Evolutionary conservation across 2,888 invertebrate genomes (phyloP).

Genomic region (Gibbula magus): DNA sequence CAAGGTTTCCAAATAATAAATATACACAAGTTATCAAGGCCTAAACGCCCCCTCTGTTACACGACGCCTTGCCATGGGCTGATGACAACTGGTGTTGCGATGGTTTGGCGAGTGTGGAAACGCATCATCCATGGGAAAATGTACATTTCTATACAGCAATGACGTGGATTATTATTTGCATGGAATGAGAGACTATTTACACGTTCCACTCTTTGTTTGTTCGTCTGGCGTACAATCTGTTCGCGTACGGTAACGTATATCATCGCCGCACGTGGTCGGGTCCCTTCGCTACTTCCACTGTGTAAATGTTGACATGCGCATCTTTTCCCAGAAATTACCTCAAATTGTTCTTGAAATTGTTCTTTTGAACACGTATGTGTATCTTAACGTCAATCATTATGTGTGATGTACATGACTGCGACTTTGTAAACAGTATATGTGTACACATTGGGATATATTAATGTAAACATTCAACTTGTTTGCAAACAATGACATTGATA

Average conservation of each 20-base stretch:
- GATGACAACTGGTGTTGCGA: not conserved
- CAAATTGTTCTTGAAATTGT: not conserved
- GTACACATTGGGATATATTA: no score
- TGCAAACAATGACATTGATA: no score
- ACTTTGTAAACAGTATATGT: no score
- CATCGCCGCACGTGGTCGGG: not conserved
- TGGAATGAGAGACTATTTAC: not conserved
- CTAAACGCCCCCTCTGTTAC: not conserved
- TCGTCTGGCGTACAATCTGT: not conserved
- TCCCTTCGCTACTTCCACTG: not conserved
- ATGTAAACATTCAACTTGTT: no score
- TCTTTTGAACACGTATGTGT: not conserved
- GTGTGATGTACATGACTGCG: no score
- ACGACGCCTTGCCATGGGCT: not conserved
- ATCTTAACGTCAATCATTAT: no score
- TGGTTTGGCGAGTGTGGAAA: not conserved
- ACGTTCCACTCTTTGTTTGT: not conserved
- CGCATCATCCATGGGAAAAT: not conserved
- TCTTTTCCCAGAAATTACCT: not conserved
- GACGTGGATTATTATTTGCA: constrained; percentile 8
- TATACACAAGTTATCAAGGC: constrained; percentile 3
- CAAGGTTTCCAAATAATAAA: constrained; percentile 10
- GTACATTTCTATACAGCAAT: not conserved
- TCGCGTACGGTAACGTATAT: not conserved
- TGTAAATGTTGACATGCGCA: not conserved